These are phyloP conservation scores for Tricholauxania praeusta DNA, from an alignment of 2,888 invertebrate genomes.

Conservation along the genomic window DNA sequence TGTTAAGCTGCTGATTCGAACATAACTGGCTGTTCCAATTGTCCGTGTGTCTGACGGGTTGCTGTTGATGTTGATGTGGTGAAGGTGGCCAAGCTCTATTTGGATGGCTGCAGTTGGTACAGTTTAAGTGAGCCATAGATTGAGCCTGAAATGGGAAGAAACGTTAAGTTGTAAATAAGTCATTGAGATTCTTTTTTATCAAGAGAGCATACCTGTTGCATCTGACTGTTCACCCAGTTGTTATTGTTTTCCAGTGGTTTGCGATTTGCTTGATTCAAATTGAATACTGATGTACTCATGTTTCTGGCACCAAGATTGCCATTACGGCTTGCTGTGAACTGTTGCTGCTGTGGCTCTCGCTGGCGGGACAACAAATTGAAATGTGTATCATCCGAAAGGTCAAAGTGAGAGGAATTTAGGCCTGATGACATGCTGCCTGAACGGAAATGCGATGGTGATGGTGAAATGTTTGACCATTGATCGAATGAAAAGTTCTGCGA, in stretches of 20 bases:
- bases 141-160: constrained; percentile 72
- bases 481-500: constrained; percentile 58
- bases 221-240: constrained; percentile 59
- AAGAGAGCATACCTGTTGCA: constrained; percentile 72
- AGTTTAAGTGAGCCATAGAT: constrained; percentile 78
- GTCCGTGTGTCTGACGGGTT: constrained; percentile 47
- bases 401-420: constrained; percentile 66
- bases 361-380: constrained; percentile 61
- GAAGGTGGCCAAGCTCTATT: constrained; percentile 54
- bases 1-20: constrained; percentile 65
- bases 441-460: constrained; percentile 66
- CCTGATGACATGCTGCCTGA: constrained; percentile 68
- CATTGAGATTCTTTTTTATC: background rate
- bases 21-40: constrained; percentile 61
- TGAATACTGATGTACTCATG: constrained; percentile 72
- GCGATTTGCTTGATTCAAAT: constrained; percentile 67
- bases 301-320: constrained; percentile 50
- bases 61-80: constrained; percentile 40
- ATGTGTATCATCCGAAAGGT: constrained; percentile 65
- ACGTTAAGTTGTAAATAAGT: background rate
- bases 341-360: constrained; percentile 40
- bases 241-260: constrained; percentile 58
- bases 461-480: constrained; percentile 68
- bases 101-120: constrained; percentile 70
- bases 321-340: constrained; percentile 40